These are phyloP conservation scores for Leptinotarsa texana DNA, from an alignment of 1,140 invertebrate genomes.

Conservation along the genomic window DNA sequence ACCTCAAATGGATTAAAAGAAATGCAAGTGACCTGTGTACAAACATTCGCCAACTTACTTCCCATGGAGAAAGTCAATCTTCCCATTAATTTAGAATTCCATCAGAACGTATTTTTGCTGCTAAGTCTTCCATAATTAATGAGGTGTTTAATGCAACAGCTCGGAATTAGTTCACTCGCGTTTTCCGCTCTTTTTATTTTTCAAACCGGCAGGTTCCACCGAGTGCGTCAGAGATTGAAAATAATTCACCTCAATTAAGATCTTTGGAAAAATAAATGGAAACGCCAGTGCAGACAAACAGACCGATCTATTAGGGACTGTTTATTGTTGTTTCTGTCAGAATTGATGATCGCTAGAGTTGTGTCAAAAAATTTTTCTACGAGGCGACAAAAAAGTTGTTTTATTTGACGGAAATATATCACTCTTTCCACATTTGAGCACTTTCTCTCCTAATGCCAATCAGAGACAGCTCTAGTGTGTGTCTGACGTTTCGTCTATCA, in stretches of 20 bases:
- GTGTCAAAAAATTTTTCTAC: not conserved
- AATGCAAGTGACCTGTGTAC: too few relatives aligned
- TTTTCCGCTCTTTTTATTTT: not conserved
- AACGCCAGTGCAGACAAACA: not conserved
- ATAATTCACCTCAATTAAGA: constrained; percentile 6
- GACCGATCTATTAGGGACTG: not conserved
- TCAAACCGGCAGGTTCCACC: not conserved
- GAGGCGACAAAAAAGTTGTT: too few relatives aligned
- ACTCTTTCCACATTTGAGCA: too few relatives aligned
- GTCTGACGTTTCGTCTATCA: too few relatives aligned
- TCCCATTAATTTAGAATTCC: not conserved
- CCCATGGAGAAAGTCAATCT: too few relatives aligned
- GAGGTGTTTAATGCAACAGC: constrained; percentile 5
- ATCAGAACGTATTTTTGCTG: not conserved
- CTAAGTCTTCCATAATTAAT: not conserved
- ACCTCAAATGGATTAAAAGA: too few relatives aligned
- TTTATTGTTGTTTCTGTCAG: constrained; percentile 5
- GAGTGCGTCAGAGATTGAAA: constrained; percentile 2
- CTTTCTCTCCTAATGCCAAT: too few relatives aligned
- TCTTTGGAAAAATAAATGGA: constrained; percentile 6
- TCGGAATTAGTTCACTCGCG: not conserved
- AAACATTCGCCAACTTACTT: too few relatives aligned
- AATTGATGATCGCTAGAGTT: not conserved
- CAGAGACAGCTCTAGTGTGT: too few relatives aligned
- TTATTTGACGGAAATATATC: too few relatives aligned